Percentiles rank a stretch among this genome's conserved stretches.
These are phyloP conservation scores for Mesaphorura yosii DNA, from an alignment of 1,140 invertebrate genomes.

Conservation along the genomic window DNA sequence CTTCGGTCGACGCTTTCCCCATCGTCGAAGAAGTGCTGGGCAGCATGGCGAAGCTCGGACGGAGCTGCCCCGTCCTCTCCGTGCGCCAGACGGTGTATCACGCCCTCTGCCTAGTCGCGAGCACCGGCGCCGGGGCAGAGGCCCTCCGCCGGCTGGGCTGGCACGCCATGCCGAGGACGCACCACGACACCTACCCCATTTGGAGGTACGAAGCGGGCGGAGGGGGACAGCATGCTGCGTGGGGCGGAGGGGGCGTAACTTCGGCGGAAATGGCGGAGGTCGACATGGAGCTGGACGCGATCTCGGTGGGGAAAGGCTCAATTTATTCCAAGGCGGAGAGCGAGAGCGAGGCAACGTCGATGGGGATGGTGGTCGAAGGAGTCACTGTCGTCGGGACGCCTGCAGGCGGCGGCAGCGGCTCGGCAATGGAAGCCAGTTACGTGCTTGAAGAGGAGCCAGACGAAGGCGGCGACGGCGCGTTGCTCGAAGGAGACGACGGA, in stretches of 20 bases:
- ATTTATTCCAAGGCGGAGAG: slow-evolving; percentile 21
- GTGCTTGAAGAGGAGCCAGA: slow-evolving; percentile 33
- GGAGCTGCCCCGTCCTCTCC: slow-evolving; percentile 67
- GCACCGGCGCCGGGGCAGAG: slow-evolving; percentile 67
- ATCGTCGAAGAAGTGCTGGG: slow-evolving; percentile 53
- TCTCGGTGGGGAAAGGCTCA: slow-evolving; percentile 11
- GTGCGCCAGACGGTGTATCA: slow-evolving; percentile 81
- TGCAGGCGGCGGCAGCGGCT: slow-evolving; percentile 2
- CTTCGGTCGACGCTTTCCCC: slow-evolving; percentile 57
- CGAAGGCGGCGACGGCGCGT: neutral
- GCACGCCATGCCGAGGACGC: slow-evolving; percentile 28
- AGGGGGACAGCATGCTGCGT: too few relatives aligned
- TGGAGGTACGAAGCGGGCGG: too few relatives aligned
- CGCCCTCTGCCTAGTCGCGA: slow-evolving; percentile 67
- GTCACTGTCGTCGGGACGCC: neutral
- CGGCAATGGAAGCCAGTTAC: slow-evolving; percentile 22
- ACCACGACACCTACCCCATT: slow-evolving; percentile 27
- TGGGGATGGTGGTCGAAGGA: slow-evolving; percentile 5
- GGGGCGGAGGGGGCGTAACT: too few relatives aligned
- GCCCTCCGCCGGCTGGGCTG: slow-evolving; percentile 49
- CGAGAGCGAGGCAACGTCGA: too few relatives aligned
- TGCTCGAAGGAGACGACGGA: neutral
- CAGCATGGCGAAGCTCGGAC: slow-evolving; percentile 55
- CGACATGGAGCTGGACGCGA: slow-evolving; percentile 12
- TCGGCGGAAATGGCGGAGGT: too few relatives aligned